These are phyloP conservation scores for Apistogramma diplotaenia DNA, from an alignment of 2,113 vertebrate species.

Conservation along the genomic window DNA sequence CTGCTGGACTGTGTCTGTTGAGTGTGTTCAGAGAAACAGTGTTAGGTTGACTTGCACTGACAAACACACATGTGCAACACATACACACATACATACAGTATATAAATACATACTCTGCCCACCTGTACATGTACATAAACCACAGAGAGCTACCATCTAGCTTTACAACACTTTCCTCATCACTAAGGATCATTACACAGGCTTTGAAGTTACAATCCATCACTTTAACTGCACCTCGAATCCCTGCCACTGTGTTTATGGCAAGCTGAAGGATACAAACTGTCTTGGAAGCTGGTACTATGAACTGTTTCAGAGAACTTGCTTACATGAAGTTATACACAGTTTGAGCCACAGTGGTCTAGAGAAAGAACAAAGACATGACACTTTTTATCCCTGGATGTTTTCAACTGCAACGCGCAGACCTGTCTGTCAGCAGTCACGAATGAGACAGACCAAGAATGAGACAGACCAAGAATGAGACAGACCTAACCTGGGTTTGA, in stretches of 20 bases:
- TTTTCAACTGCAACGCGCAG: background rate
- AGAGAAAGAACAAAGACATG: background rate
- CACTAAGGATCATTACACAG: conserved; percentile 42
- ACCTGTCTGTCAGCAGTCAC: background rate
- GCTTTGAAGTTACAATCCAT: conserved; percentile 48
- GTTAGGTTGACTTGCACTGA: conserved; percentile 14
- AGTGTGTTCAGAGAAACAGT: conserved; percentile 17
- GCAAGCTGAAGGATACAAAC: conserved; percentile 31
- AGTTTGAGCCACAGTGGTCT: background rate
- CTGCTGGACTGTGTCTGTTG: conserved; percentile 48
- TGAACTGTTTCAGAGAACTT: conserved; percentile 25
- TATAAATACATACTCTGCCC: background rate
- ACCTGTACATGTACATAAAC: conserved; percentile 11
- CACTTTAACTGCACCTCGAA: conserved; percentile 42
- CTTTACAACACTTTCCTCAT: conserved; percentile 23
- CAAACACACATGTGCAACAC: conserved; percentile 27
- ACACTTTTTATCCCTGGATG: background rate
- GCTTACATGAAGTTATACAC: background rate
- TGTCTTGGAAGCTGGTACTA: conserved; percentile 2
- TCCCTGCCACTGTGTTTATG: conserved; percentile 54
- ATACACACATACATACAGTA: background rate
- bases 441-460: background rate
- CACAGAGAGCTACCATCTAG: conserved; percentile 24
- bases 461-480: background rate
- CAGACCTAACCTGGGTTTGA: background rate